Conservation (phyloP, 2,113 vertebrate species). For the Ochotona curzoniae region DNA sequence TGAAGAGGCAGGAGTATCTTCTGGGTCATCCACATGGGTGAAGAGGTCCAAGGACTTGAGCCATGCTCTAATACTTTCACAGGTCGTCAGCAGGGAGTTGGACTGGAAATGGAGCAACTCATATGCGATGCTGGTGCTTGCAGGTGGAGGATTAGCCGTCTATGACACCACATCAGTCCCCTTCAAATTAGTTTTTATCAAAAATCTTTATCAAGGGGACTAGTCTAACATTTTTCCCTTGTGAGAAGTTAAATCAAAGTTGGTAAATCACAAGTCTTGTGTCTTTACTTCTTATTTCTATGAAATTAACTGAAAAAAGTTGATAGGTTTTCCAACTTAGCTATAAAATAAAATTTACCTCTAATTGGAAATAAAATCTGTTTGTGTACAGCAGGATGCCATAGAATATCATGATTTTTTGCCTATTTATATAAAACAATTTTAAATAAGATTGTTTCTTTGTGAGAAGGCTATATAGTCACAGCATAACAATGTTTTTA, state of each 20-base stretch:
- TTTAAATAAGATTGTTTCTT: slow-evolving; percentile 30
- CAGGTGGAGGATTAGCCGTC: too few species aligned
- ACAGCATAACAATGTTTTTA: neutral
- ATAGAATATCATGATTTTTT: neutral
- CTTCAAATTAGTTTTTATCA: neutral
- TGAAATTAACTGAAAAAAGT: slow-evolving; percentile 6
- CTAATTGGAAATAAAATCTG: slow-evolving; percentile 21
- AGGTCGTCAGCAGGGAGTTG: too few species aligned
- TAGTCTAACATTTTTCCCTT: slow-evolving; percentile 45
- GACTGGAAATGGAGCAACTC: too few species aligned
- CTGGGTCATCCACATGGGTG: too few species aligned
- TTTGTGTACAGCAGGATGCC: neutral
- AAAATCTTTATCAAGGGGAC: slow-evolving; percentile 22
- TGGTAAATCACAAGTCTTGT: neutral
- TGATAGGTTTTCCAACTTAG: neutral
- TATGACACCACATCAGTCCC: too few species aligned
- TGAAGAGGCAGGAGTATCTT: too few species aligned
- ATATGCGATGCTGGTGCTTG: too few species aligned
- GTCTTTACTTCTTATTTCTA: neutral
- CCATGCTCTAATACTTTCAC: too few species aligned
- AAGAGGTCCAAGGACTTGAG: too few species aligned
- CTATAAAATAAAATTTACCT: slow-evolving; percentile 25
- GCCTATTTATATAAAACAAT: neutral
- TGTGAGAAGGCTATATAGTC: neutral
- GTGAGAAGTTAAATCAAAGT: slow-evolving; percentile 42